These are phyloP conservation scores for Tiliacea aurago DNA, from an alignment of 2,888 invertebrate species.

Conservation along the genomic window DNA sequence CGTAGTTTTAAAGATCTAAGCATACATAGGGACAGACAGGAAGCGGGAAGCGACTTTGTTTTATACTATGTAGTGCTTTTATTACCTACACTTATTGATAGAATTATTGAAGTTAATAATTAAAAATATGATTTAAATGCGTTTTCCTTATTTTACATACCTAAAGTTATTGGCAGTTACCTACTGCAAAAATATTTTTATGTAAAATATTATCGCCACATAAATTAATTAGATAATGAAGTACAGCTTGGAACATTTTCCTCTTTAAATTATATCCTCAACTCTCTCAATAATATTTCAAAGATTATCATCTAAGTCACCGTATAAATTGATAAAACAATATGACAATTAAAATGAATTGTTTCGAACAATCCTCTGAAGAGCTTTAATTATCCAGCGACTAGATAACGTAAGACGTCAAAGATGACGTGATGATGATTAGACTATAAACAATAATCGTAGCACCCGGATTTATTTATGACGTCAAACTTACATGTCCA, in stretches of 20 bases:
- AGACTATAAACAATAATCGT: constrained; percentile 33
- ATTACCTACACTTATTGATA: too few species aligned
- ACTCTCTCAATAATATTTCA: neutral
- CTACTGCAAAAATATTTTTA: neutral
- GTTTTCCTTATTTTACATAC: neutral
- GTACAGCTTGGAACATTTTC: neutral
- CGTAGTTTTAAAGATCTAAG: too few species aligned
- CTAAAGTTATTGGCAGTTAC: neutral
- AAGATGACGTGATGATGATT: constrained; percentile 39
- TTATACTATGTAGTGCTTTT: too few species aligned
- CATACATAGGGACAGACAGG: too few species aligned
- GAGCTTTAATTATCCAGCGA: constrained; percentile 34
- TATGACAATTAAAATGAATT: constrained; percentile 43
- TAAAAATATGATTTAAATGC: neutral
- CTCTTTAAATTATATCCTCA: neutral
- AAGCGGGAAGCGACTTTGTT: too few species aligned
- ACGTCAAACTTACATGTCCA: constrained; percentile 47
- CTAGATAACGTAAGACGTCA: constrained; percentile 22
- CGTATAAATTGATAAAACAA: constrained; percentile 2
- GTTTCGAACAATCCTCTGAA: constrained; percentile 7
- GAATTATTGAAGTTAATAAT: neutral
- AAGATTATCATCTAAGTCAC: neutral
- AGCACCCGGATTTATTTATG: constrained; percentile 53
- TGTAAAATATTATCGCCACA: neutral
- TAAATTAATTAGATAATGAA: neutral